phyloP scores from a whole-genome alignment of 2,888 invertebrate genomes.

The Chesias legatella region DNA sequence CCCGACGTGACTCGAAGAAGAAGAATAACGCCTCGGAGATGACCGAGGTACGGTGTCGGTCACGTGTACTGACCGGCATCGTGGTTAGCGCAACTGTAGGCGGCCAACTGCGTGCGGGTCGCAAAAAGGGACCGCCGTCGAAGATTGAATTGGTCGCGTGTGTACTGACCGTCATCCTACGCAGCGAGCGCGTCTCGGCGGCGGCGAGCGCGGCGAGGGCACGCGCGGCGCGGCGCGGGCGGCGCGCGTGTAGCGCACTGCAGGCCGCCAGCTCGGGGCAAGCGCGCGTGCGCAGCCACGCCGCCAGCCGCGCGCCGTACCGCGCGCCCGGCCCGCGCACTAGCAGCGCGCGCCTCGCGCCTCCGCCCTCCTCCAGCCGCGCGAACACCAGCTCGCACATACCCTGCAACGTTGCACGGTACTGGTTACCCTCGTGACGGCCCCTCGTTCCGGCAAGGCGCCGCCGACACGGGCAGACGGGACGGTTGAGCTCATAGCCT shows the following conservation, averaged over 20 bases:
- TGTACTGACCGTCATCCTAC: constrained; percentile 81
- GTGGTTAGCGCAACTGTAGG: too few relatives aligned
- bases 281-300: constrained; percentile 24
- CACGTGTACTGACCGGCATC: too few relatives aligned
- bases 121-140: too few relatives aligned
- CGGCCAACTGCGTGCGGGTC: too few relatives aligned
- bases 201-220: constrained; percentile 60
- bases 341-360: constrained; percentile 21
- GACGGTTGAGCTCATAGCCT: too few relatives aligned
- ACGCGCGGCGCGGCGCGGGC: constrained; percentile 31
- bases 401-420: constrained; percentile 36
- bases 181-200: constrained; percentile 83
- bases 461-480: too few relatives aligned
- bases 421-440: too few relatives aligned
- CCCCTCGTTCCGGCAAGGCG: too few relatives aligned
- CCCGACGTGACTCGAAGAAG: too few relatives aligned
- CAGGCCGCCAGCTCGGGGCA: constrained; percentile 47
- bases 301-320: constrained; percentile 26
- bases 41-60: too few relatives aligned
- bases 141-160: too few relatives aligned
- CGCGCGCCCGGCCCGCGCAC: constrained; percentile 16
- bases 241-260: constrained; percentile 34
- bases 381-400: constrained; percentile 52
- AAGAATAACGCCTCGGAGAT: too few relatives aligned
- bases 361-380: constrained; percentile 32